Conservation (phyloP, 2,888 invertebrate genomes). For the Oxystoma pomonae region DNA sequence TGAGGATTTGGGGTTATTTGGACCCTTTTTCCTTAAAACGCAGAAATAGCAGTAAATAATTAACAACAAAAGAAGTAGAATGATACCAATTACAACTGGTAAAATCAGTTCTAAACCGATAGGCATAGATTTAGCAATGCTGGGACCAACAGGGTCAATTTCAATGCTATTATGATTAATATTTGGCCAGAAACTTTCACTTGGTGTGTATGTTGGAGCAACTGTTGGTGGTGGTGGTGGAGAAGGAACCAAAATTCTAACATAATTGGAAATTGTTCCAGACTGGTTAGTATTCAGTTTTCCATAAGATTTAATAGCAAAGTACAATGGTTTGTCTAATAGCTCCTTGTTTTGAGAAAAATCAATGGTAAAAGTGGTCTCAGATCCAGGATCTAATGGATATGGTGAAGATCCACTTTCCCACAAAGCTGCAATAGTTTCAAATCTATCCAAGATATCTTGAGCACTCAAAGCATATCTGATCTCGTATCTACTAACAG, state of each 20-base stretch:
- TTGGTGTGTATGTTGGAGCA: conserved; percentile 42
- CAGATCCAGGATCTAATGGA: conserved; percentile 51
- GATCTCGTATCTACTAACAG: conserved; percentile 53
- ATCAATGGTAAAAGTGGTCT: conserved; percentile 50
- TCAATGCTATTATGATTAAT: conserved; percentile 36
- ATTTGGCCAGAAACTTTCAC: conserved; percentile 44
- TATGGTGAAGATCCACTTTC: conserved; percentile 46
- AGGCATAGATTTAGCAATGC: conserved; percentile 44
- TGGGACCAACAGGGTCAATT: conserved; percentile 43
- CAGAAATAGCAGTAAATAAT: conserved; percentile 52
- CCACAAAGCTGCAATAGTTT: conserved; percentile 47
- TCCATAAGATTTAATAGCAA: conserved; percentile 52
- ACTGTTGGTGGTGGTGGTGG: conserved; percentile 52
- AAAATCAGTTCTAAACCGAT: conserved; percentile 50
- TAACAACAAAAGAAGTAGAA: conserved; percentile 46
- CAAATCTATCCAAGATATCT: conserved; percentile 50
- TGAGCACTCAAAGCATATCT: conserved; percentile 46
- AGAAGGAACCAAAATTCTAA: conserved; percentile 50
- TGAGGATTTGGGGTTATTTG: conserved; percentile 35
- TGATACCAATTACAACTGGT: conserved; percentile 49
- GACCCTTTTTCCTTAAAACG: conserved; percentile 45
- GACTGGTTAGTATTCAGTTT: conserved; percentile 41
- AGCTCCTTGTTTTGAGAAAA: conserved; percentile 48
- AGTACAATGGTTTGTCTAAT: conserved; percentile 51
- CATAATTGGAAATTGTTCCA: conserved; percentile 54